Base-by-base conservation (phyloP, 2,888 invertebrate genomes). In the Pegoplata infirma region DNA sequence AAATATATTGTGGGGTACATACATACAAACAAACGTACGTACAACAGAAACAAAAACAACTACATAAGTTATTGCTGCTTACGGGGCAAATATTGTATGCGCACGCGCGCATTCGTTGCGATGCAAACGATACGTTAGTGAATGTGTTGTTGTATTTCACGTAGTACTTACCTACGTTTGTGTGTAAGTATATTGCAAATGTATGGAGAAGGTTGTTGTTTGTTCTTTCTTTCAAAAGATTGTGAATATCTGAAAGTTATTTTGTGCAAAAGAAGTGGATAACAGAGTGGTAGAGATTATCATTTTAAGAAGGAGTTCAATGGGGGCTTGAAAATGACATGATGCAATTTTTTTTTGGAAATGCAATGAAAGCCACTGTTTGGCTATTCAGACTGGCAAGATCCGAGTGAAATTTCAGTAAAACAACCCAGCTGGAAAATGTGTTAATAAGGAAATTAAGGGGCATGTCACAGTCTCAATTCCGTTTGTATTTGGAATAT, bases 51-150 rank as follows among this genome's bases (percentile, higher is more conserved):
- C n/a, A n/a, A n/a, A n/a, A n/a, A 76, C 67, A 72, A 36, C 49
- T 5, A 53, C 69, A 32, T n/a, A 55, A 76, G 58, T 67, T 71
- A 63, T 73, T 63, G 59, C 55, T 16, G 72, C 82, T 81, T 80
- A 58, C 81, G 82, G 67, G 81, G 82, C 85, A 84, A 84, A 83
- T 85, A 84, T 83, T 84, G 84, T 82, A 82, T 83, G 87, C 86
- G 87, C 86, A 86, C 86, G 87, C 86, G 86, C 86, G 84, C 83
- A 82, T 76, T 81, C 67, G 56, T 61, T 80, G 44, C 66, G 44
- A 71, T 77, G 73, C 72, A 69, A 73, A 68, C 73, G 64, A 76
- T 73, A 66, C 71, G 66, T 73, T 73, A 40, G 58, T 79, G 16
- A 80, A 67, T 72, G 66, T 32, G 23, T 49, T 23, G 25, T 36